These are phyloP conservation scores for Urophycis tenuis DNA, from an alignment of 2,797 vertebrate species.

Conservation along the genomic window DNA sequence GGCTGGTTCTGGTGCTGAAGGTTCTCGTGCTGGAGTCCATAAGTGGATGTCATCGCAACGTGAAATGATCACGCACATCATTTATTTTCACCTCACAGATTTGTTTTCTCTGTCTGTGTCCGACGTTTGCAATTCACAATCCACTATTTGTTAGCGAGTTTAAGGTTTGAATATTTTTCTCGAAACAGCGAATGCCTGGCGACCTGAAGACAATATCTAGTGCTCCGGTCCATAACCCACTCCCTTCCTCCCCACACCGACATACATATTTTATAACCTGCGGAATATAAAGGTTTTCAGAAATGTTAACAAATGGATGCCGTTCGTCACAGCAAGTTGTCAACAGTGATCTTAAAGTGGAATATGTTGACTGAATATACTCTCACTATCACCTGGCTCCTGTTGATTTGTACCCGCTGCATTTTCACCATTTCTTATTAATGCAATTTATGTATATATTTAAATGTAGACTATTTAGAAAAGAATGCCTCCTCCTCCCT, in stretches of 20 bases:
- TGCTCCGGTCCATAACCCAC: neutral
- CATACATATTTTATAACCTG: neutral
- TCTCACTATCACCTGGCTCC: neutral
- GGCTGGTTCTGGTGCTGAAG: neutral
- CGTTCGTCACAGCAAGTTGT: neutral
- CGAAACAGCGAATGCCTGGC: neutral
- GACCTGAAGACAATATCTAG: neutral
- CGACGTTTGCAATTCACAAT: neutral
- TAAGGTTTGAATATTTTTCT: neutral
- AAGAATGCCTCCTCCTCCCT: neutral
- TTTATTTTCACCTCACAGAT: too few relatives aligned
- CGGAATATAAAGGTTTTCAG: neutral
- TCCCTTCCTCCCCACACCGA: neutral
- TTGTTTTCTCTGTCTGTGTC: too few relatives aligned
- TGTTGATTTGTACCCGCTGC: neutral
- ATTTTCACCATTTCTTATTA: neutral
- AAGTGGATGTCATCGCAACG: neutral
- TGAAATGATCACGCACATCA: neutral
- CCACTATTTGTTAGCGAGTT: neutral
- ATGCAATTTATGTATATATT: neutral
- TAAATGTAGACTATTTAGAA: neutral
- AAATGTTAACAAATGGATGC: neutral
- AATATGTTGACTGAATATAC: neutral
- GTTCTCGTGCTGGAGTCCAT: neutral
- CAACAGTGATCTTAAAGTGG: neutral